phyloP scores from a whole-genome alignment of 2,888 invertebrate genomes.

The Leucophenga montana region DNA sequence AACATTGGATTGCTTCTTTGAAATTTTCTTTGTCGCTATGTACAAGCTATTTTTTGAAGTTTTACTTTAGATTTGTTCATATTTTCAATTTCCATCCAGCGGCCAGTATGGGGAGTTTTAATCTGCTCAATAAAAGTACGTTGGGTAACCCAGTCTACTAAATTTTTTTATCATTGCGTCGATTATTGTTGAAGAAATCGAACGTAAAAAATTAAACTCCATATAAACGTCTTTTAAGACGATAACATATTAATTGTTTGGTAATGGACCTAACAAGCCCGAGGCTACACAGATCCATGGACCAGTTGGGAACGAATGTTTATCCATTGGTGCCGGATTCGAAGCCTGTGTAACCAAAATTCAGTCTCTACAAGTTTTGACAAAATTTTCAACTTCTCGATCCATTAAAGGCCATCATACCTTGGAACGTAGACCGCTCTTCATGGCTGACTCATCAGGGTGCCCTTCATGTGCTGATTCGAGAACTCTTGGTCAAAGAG shows the following conservation, averaged over 20 bases:
- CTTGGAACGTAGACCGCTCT: constrained; percentile 2
- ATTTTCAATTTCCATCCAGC: constrained; percentile 32
- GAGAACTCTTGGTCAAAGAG: background rate
- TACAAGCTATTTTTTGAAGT: constrained; percentile 33
- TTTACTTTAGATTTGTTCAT: constrained; percentile 30
- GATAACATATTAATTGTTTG: background rate
- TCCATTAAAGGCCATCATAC: background rate
- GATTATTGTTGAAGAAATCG: background rate
- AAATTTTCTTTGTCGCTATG: constrained; percentile 20
- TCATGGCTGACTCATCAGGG: constrained; percentile 6
- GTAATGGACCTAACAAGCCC: background rate
- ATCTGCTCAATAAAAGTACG: too few relatives aligned
- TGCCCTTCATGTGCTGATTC: background rate
- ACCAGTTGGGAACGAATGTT: background rate
- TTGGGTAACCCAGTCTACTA: constrained; percentile 6
- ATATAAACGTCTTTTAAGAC: background rate
- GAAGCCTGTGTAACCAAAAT: background rate
- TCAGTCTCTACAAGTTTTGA: background rate
- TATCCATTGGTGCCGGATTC: too few relatives aligned
- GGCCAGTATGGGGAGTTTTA: constrained; percentile 32
- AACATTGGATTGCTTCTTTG: constrained; percentile 29
- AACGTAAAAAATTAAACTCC: background rate
- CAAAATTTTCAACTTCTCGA: background rate
- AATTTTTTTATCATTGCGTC: background rate
- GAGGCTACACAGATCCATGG: background rate